A percentile compares a stretch with the other conserved stretches of the same genome.
phyloP scores from a whole-genome alignment of 2,113 vertebrate genomes.

The Caracal caracal region DNA sequence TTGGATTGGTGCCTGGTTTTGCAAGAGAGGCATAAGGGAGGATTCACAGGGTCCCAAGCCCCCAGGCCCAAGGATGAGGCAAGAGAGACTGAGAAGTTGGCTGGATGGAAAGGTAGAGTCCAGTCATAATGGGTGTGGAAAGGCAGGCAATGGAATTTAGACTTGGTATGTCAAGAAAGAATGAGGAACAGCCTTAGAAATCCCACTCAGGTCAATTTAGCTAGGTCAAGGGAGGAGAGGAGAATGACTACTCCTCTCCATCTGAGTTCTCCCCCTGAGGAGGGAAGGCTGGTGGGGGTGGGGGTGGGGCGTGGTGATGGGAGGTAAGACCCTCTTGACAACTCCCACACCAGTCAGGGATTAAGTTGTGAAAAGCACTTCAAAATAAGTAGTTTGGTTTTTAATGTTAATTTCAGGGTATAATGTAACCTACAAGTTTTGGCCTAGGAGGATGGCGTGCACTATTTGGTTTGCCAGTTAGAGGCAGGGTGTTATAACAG shows the following conservation, averaged over 20 bases:
- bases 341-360: not conserved
- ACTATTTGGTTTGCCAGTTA: not conserved
- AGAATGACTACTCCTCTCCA: not conserved
- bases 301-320: accelerated
- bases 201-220: not conserved
- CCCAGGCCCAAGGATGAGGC: not conserved
- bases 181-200: not conserved
- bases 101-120: not conserved
- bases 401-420: conserved; percentile 2
- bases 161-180: not conserved
- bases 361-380: not conserved
- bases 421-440: not conserved
- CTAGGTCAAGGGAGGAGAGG: not conserved
- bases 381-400: conserved; percentile 24
- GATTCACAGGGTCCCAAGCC: not conserved
- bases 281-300: not conserved
- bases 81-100: not conserved
- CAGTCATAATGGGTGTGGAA: not conserved
- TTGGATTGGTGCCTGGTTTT: not conserved
- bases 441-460: not conserved
- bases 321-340: not conserved
- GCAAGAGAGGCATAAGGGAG: not conserved
- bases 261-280: not conserved
- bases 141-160: not conserved
- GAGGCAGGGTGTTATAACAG: not conserved